Evolutionary conservation across 2,888 invertebrate species (phyloP).

Genomic region (Hypolimnas misippus): DNA sequence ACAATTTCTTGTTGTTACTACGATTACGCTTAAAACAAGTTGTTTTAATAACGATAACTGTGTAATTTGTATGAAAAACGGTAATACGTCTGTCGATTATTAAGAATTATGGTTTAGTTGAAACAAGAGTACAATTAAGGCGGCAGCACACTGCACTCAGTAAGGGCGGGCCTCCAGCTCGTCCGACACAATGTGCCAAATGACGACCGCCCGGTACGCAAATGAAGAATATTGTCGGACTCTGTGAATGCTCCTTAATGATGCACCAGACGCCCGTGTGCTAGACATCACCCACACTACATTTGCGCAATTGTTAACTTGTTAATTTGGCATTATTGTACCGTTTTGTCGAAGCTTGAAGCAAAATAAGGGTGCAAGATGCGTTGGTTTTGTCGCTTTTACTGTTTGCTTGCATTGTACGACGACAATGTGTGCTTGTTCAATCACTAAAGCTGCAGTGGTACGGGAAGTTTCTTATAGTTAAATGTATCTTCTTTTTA

Average conservation of each 20-base stretch:
- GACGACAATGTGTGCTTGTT: neutral
- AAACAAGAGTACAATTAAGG: conserved; percentile 82
- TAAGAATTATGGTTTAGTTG: conserved; percentile 40
- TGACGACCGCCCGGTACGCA: conserved; percentile 77
- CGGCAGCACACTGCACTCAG: conserved; percentile 68
- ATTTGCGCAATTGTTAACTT: conserved; percentile 73
- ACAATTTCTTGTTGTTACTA: neutral
- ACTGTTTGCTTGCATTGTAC: neutral
- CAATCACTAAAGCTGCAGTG: neutral
- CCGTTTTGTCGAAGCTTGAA: conserved; percentile 40
- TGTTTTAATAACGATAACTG: conserved; percentile 9
- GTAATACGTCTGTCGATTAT: conserved; percentile 20
- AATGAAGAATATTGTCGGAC: conserved; percentile 84
- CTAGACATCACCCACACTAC: conserved; percentile 68
- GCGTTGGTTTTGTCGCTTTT: conserved; percentile 3
- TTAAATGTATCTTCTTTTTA: too few species aligned
- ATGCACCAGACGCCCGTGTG: conserved; percentile 60
- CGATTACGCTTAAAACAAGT: neutral
- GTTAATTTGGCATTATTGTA: conserved; percentile 74
- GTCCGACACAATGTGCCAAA: conserved; percentile 78
- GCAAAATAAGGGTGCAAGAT: conserved; percentile 11
- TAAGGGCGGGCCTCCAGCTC: conserved; percentile 60
- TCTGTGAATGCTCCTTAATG: conserved; percentile 82
- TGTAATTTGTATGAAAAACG: conserved; percentile 5
- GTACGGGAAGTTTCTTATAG: neutral